Percentiles rank a stretch among this genome's conserved stretches.
phyloP scores from a whole-genome alignment of 2,888 invertebrate genomes.

The Drosophila colorata region DNA sequence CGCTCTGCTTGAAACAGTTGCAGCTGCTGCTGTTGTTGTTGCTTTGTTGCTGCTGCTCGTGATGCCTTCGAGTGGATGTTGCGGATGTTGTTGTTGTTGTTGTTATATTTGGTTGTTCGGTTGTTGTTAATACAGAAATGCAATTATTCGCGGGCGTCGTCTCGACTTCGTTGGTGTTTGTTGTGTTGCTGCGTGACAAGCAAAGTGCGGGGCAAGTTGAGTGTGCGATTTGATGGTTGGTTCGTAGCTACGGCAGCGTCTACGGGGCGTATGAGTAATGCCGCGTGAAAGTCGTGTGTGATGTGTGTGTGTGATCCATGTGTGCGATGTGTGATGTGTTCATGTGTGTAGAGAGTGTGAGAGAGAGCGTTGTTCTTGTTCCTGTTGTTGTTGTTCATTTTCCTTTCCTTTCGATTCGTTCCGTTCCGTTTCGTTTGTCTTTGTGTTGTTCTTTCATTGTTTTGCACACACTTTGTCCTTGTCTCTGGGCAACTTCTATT shows the following conservation, averaged over 20 bases:
- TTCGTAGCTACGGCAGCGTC: slow-evolving; percentile 11
- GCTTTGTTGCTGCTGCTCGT: slow-evolving; percentile 44
- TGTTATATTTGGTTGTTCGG: slow-evolving; percentile 38
- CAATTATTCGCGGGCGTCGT: slow-evolving; percentile 77
- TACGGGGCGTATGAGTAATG: slow-evolving; percentile 58
- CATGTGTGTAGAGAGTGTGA: slow-evolving; percentile 24
- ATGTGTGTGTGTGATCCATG: slow-evolving; percentile 9
- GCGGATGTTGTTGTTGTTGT: slow-evolving; percentile 31
- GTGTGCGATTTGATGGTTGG: slow-evolving; percentile 28
- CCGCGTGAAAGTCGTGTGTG: slow-evolving; percentile 33
- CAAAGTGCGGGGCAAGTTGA: slow-evolving; percentile 68
- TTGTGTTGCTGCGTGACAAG: slow-evolving; percentile 76
- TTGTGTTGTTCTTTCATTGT: slow-evolving; percentile 15
- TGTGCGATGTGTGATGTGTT: slow-evolving; percentile 9
- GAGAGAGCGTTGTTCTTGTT: slow-evolving; percentile 25
- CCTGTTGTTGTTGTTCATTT: slow-evolving; percentile 5
- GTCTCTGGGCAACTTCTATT: slow-evolving; percentile 69
- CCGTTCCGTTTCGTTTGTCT: slow-evolving; percentile 4
- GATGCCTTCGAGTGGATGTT: slow-evolving; percentile 25
- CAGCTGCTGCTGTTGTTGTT: slow-evolving; percentile 46
- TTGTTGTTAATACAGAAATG: slow-evolving; percentile 74
- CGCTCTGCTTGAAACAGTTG: slow-evolving; percentile 29
- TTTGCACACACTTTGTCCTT: slow-evolving; percentile 72
- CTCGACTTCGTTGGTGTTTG: slow-evolving; percentile 74
- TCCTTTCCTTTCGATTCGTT: slow-evolving; percentile 26